phyloP scores from a whole-genome alignment of 2,888 invertebrate species.

The Vesta saturnalis region DNA sequence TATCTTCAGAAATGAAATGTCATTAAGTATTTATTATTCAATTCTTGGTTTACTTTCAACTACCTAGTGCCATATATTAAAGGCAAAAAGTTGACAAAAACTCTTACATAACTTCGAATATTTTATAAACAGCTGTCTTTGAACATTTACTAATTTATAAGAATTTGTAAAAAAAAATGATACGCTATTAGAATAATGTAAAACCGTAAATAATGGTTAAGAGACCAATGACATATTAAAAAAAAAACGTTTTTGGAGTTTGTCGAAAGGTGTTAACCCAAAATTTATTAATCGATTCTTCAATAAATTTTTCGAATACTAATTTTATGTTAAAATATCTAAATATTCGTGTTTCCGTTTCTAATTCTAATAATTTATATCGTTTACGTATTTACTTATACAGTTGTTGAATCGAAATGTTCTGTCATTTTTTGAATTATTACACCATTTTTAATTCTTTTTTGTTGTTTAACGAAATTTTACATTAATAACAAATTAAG shows the following conservation, averaged over 20 bases:
- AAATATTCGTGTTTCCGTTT: constrained; percentile 46
- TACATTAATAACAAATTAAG: too few species aligned
- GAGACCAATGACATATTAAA: constrained; percentile 11
- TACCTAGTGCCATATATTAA: too few species aligned
- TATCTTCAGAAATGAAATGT: not conserved
- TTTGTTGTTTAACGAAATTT: too few species aligned
- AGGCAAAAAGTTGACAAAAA: not conserved
- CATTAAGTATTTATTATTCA: not conserved
- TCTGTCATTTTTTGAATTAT: too few species aligned
- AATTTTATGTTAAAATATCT: constrained; percentile 44
- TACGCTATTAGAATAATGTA: not conserved
- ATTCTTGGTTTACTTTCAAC: not conserved
- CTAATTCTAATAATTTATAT: constrained; percentile 46
- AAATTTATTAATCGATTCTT: constrained; percentile 41
- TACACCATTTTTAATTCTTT: too few species aligned
- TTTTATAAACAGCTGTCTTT: not conserved
- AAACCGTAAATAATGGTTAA: not conserved
- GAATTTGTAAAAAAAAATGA: too few species aligned
- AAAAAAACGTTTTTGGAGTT: constrained; percentile 28
- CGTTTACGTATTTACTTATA: too few species aligned
- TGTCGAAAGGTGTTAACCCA: constrained; percentile 34
- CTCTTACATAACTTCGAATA: not conserved
- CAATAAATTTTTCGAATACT: constrained; percentile 45
- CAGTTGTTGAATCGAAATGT: too few species aligned
- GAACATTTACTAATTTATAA: too few species aligned